phyloP scores from a whole-genome alignment of 2,888 invertebrate species.

The Agriopis leucophaearia region DNA sequence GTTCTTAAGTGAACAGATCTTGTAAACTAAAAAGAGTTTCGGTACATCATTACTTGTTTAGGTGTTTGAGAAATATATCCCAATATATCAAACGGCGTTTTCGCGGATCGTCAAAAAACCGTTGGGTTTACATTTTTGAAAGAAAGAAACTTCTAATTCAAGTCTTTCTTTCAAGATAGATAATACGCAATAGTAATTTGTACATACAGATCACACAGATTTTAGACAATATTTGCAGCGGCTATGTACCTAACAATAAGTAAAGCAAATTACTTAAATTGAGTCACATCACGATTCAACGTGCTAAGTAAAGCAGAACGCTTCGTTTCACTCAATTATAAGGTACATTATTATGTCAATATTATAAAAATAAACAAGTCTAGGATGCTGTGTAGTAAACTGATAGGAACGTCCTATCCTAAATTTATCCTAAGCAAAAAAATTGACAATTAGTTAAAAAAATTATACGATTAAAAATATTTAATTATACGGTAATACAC shows the following conservation, averaged over 20 bases:
- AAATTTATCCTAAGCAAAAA: no score
- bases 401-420: no score
- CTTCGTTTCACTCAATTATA: constrained; percentile 21
- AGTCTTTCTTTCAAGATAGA: not conserved
- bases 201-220: not conserved
- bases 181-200: not conserved
- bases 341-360: constrained; percentile 10
- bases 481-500: no score
- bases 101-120: no score
- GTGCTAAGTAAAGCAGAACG: constrained; percentile 63
- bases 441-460: no score
- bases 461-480: no score
- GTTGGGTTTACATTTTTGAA: no score
- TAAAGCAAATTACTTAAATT: constrained; percentile 65
- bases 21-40: no score
- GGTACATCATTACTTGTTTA: no score
- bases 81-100: no score
- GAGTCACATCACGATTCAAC: constrained; percentile 71
- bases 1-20: no score
- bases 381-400: not conserved
- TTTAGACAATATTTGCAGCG: constrained; percentile 23
- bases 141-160: not conserved
- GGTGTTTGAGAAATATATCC: no score
- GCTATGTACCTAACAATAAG: constrained; percentile 32
- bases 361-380: constrained; percentile 13